Evolutionary conservation across 2,888 invertebrate genomes (phyloP).

Genomic region (Notodonta ziczac): DNA sequence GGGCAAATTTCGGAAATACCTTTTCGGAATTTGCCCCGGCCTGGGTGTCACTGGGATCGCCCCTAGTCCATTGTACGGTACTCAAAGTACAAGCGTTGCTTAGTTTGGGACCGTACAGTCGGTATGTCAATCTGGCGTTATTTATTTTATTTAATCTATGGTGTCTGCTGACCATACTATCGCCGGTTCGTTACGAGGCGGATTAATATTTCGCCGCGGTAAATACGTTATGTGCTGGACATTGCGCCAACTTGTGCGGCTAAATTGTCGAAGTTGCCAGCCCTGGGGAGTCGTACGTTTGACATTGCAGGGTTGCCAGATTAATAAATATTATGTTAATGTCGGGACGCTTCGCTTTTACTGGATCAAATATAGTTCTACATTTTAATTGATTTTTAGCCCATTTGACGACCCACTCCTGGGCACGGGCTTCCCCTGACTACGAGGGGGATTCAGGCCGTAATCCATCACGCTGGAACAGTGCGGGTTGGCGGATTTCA

Average conservation of each 20-base stretch:
- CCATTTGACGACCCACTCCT: too few relatives aligned
- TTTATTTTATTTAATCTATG: constrained; percentile 49
- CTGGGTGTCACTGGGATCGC: too few relatives aligned
- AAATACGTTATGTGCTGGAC: constrained; percentile 80
- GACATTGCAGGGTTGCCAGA: constrained; percentile 42
- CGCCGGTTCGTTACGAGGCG: constrained; percentile 69
- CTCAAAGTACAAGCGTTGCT: too few relatives aligned
- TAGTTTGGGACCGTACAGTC: too few relatives aligned
- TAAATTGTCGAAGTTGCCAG: constrained; percentile 79
- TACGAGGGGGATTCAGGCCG: too few relatives aligned
- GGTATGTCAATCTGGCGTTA: constrained; percentile 36
- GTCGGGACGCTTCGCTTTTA: not conserved
- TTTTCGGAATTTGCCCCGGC: too few relatives aligned
- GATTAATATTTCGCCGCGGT: constrained; percentile 82
- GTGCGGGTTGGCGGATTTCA: too few relatives aligned
- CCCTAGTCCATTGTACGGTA: too few relatives aligned
- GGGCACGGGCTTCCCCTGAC: too few relatives aligned
- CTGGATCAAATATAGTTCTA: not conserved
- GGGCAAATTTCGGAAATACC: too few relatives aligned
- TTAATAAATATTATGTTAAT: not conserved
- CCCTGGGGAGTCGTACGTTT: constrained; percentile 60
- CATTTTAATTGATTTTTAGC: not conserved
- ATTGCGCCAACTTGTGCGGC: constrained; percentile 67
- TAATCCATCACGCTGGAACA: too few relatives aligned
- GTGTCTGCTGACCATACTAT: constrained; percentile 62